Evolutionary conservation across 1,140 invertebrate genomes (phyloP).

Genomic region (Planococcus citri): DNA sequence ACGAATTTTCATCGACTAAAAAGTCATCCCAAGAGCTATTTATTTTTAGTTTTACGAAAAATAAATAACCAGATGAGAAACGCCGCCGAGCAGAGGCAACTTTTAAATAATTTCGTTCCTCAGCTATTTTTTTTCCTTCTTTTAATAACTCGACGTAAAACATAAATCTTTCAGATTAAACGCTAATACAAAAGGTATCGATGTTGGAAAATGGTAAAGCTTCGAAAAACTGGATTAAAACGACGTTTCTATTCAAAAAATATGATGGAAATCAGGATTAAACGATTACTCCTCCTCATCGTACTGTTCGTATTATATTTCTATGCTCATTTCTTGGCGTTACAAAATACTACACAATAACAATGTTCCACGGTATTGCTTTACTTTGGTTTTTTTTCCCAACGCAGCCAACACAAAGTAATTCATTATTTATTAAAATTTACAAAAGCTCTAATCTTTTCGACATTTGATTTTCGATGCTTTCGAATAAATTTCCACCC

Average conservation of each 20-base stretch:
- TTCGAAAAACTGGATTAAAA: neutral
- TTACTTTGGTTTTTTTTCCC: neutral
- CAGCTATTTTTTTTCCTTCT: too few species aligned
- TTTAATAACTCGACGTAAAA: neutral
- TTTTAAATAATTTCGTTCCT: neutral
- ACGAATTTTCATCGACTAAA: too few species aligned
- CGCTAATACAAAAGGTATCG: neutral
- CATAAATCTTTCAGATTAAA: neutral
- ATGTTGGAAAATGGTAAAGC: neutral
- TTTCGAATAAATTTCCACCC: too few species aligned
- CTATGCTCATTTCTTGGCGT: neutral
- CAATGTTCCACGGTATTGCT: neutral
- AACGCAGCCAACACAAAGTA: neutral
- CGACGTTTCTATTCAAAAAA: neutral
- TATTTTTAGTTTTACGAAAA: too few species aligned
- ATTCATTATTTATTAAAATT: conserved; percentile 5
- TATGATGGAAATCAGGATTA: conserved; percentile 2
- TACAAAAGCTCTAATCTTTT: neutral
- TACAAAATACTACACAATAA: neutral
- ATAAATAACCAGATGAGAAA: too few species aligned
- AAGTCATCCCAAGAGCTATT: too few species aligned
- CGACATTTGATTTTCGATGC: neutral
- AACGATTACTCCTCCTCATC: neutral
- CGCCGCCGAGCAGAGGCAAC: too few species aligned
- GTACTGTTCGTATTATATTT: neutral